phyloP scores from a whole-genome alignment of 2,797 vertebrate species.

The Psittacula derbiana region DNA sequence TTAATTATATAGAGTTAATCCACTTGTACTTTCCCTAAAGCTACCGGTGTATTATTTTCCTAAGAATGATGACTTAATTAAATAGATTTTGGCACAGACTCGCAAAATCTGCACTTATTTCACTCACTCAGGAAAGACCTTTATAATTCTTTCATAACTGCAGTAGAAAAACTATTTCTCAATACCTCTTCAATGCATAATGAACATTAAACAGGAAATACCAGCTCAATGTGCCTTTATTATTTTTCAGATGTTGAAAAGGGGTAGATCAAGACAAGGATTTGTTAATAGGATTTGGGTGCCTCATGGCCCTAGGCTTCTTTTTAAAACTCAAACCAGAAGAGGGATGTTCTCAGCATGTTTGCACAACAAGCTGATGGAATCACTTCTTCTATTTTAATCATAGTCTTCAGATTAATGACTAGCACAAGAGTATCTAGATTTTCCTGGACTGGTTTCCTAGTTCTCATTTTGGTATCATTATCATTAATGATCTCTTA shows the following conservation, averaged over 20 bases:
- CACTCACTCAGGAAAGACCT: conserved; percentile 37
- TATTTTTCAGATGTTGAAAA: conserved; percentile 46
- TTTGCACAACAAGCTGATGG: conserved; percentile 29
- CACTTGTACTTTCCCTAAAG: conserved; percentile 58
- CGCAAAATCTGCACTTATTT: conserved; percentile 40
- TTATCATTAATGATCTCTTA: conserved; percentile 10
- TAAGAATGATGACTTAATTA: conserved; percentile 71
- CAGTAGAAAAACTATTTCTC: conserved; percentile 45
- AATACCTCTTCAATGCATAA: conserved; percentile 10
- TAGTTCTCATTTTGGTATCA: conserved; percentile 17
- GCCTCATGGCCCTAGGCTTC: conserved; percentile 9
- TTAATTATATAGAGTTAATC: conserved; percentile 72
- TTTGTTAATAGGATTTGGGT: neutral
- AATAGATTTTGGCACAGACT: conserved; percentile 64
- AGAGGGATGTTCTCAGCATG: neutral
- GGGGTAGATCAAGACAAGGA: neutral
- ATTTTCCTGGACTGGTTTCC: conserved; percentile 15
- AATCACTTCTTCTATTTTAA: conserved; percentile 12
- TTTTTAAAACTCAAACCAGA: neutral
- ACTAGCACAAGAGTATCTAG: neutral
- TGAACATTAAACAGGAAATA: conserved; percentile 58
- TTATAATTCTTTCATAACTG: conserved; percentile 52
- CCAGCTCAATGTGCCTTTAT: conserved; percentile 11
- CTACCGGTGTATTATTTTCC: conserved; percentile 56
- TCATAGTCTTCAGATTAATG: neutral